phyloP scores from a whole-genome alignment of 2,113 vertebrate species.

The Mixornis gularis region DNA sequence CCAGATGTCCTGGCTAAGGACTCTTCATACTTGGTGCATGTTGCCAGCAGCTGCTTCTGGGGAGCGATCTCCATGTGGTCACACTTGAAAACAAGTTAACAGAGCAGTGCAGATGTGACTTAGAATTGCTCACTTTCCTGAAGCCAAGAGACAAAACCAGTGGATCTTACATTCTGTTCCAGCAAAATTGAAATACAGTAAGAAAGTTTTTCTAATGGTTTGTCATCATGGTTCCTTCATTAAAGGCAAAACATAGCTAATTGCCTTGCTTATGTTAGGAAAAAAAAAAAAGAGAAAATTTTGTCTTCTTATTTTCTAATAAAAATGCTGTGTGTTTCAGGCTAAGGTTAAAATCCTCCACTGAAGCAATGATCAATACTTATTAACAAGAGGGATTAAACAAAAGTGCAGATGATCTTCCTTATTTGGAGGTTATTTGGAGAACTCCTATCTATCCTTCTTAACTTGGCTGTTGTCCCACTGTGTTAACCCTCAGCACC shows the following conservation, averaged over 20 bases:
- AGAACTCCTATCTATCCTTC: background rate
- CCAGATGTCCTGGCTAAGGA: background rate
- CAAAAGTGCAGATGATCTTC: background rate
- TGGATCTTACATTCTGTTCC: background rate
- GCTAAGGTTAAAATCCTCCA: background rate
- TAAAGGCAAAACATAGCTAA: background rate
- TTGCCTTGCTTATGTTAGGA: background rate
- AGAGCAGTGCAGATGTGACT: background rate
- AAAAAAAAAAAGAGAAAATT: background rate
- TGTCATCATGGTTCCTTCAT: background rate
- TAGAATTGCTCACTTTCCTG: background rate
- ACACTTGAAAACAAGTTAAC: background rate
- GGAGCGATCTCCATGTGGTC: rapidly evolving
- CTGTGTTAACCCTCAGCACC: background rate
- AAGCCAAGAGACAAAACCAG: background rate
- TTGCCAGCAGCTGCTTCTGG: background rate
- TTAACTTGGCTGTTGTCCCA: background rate
- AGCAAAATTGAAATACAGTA: background rate
- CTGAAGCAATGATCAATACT: background rate
- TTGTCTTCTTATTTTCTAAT: background rate
- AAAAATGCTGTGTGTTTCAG: background rate
- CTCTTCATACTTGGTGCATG: no score
- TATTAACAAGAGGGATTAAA: background rate
- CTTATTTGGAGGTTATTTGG: background rate
- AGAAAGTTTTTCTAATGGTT: background rate